Base-by-base conservation (phyloP, 1,140 invertebrate species). In the Heliconius nattereri region DNA sequence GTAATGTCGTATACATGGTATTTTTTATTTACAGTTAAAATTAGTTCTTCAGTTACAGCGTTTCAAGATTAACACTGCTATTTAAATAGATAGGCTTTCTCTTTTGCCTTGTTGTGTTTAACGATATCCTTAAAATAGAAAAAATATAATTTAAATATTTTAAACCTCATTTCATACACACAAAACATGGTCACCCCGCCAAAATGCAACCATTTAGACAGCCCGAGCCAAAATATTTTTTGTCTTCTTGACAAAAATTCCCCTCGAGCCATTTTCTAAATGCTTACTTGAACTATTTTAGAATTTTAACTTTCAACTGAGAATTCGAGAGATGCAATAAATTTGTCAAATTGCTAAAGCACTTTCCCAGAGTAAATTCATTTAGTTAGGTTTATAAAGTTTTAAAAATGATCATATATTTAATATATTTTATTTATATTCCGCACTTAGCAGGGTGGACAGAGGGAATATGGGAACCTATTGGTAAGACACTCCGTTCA, bases 161-260 rank as follows among this genome's bases (percentile, higher is more conserved):
- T 13, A 45, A 16, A 45, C 40, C 13, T 45, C 49, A 45, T 29
- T 66, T 66, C 2, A 7, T 66, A 11, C 13, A 13, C 13, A 60
- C 60, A 54, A 26, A 16, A 35, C 66, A 57, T 81, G 75, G 79
- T 20, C 40, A 52, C 76, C 79, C 72, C 40, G 49, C 13, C 29
- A 72, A 77, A 72, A 77, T 80, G 78, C 79, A 54, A 81, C 71
- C 76, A 45, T 74, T 81, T 81, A 74, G 54, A 74, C 77, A 81
- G 75, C 73, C 71, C 52, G 73, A 66, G 78, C 75, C 79, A 77
- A 78, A 74, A 77, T 72, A 76, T 74, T 77, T 81, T 81, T 81
- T 78, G 71, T 76, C 49, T 76, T 75, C 76, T 71, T 66, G 60
- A 78, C 79, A 52, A 73, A 77, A 78, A 78, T 81, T 72, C 79